Evolutionary conservation across 2,113 vertebrate species (phyloP).

Genomic region (Psittacus erithacus): DNA sequence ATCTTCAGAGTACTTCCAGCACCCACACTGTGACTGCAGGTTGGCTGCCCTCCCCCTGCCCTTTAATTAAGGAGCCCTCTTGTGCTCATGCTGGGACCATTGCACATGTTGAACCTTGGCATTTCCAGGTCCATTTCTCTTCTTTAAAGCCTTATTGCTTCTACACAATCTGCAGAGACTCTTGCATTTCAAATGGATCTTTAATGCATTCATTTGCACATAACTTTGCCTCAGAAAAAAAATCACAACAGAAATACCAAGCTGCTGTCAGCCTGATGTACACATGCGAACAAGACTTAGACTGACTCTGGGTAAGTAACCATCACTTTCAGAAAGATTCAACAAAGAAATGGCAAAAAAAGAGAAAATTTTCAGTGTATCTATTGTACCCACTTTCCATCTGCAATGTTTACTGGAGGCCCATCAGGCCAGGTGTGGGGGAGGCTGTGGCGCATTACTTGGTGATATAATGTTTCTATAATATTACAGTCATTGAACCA

Average conservation of each 20-base stretch:
- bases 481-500: neutral
- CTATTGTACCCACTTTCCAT: neutral
- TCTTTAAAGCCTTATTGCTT: slow-evolving; percentile 16
- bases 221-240: neutral
- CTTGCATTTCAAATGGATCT: neutral
- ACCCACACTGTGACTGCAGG: neutral
- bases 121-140: slow-evolving; percentile 2
- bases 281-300: neutral
- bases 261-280: neutral
- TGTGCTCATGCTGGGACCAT: neutral
- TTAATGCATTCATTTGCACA: neutral
- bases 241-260: neutral
- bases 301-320: neutral
- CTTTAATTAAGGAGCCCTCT: slow-evolving; percentile 37
- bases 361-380: neutral
- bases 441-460: neutral
- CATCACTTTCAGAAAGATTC: neutral
- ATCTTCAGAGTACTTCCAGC: neutral
- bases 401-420: neutral
- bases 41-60: neutral
- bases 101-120: neutral
- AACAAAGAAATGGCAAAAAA: neutral
- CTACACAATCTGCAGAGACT: neutral
- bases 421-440: neutral
- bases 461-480: neutral